Percentiles rank a stretch among this genome's conserved stretches.
phyloP scores from a whole-genome alignment of 2,113 vertebrate genomes.

The Parus major region DNA sequence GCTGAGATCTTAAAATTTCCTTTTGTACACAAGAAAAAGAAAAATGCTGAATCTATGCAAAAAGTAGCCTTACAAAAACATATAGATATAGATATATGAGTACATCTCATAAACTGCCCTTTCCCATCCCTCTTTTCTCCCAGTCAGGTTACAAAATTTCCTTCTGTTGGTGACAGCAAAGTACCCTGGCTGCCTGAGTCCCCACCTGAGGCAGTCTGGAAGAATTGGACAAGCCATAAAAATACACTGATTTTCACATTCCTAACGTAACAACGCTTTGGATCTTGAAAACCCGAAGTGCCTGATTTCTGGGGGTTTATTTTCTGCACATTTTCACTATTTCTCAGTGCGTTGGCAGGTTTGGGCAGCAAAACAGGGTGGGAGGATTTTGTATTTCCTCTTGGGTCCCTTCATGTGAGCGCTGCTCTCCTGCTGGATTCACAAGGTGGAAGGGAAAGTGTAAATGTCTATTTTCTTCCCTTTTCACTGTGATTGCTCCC shows the following conservation, averaged over 20 bases:
- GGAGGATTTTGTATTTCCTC: not conserved
- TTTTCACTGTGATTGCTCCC: not conserved
- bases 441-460: not conserved
- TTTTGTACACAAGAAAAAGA: not conserved
- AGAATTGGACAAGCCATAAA: not conserved
- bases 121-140: not conserved
- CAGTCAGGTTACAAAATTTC: not conserved
- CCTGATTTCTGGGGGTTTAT: not conserved
- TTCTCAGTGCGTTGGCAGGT: rapidly evolving
- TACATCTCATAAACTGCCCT: not conserved
- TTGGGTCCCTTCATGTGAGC: rapidly evolving
- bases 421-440: not conserved
- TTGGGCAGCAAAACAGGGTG: not conserved
- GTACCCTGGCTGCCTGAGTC: not conserved
- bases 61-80: not conserved
- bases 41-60: not conserved
- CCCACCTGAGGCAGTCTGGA: not conserved
- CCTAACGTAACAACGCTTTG: not conserved
- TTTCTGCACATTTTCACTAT: not conserved
- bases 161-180: not conserved
- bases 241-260: not conserved
- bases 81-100: not conserved
- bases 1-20: not conserved
- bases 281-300: not conserved
- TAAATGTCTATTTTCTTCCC: not conserved